Percentiles rank a stretch among this genome's conserved stretches.
phyloP scores from a whole-genome alignment of 2,797 vertebrate genomes.

The Oreochromis mossambicus region DNA sequence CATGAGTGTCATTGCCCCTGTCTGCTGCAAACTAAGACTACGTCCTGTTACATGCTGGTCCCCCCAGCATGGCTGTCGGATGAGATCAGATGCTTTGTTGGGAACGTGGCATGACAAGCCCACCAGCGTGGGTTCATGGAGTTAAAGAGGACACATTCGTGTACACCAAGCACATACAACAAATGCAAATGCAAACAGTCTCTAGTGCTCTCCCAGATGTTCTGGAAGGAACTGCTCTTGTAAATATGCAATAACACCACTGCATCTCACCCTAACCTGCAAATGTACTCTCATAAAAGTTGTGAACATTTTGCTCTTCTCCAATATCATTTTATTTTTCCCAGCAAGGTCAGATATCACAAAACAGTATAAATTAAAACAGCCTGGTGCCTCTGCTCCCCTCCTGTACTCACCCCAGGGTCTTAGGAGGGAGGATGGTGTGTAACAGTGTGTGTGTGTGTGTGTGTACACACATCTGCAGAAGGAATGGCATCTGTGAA shows the following conservation, averaged over 20 bases:
- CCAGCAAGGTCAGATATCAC: not conserved
- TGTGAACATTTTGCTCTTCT: not conserved
- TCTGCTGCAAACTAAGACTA: slow-evolving; percentile 45
- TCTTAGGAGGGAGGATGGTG: not conserved
- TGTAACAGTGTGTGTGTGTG: not conserved
- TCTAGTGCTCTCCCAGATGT: slow-evolving; percentile 2
- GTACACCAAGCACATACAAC: slow-evolving; percentile 14
- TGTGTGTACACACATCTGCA: not conserved
- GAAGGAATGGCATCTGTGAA: slow-evolving; percentile 39
- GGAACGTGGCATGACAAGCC: slow-evolving; percentile 61
- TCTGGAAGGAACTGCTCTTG: not conserved
- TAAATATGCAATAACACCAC: slow-evolving; percentile 20
- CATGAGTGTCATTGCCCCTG: slow-evolving; percentile 21
- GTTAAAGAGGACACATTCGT: slow-evolving; percentile 44
- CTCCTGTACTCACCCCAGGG: not conserved
- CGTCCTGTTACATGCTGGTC: slow-evolving; percentile 27
- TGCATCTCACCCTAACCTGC: not conserved
- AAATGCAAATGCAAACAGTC: slow-evolving; percentile 13
- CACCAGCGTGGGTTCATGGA: slow-evolving; percentile 48
- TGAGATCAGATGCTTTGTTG: slow-evolving; percentile 45
- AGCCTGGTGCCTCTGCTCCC: not conserved
- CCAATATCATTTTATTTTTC: not conserved
- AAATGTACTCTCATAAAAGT: not conserved
- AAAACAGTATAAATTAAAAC: slow-evolving; percentile 24
- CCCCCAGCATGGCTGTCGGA: slow-evolving; percentile 51